Evolutionary conservation across 1,140 invertebrate species (phyloP), one percentile per base, ranked within the genome.

Genomic region (Ostrea edulis): DNA sequence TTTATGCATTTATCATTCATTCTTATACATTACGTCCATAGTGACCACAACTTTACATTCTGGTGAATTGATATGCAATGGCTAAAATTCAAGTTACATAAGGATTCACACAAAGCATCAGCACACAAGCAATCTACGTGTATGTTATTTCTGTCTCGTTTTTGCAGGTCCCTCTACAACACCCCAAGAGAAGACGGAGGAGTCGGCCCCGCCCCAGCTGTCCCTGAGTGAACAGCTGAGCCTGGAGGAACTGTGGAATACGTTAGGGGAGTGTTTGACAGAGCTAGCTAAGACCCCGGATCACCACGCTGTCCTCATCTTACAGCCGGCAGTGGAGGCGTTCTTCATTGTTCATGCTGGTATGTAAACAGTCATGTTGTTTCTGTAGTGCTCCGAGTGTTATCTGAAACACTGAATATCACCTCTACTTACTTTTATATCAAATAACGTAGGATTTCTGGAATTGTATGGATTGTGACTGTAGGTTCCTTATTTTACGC

Each of bases 251-350:
- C 94, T 99, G 2, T 99, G 98, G 98, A 96, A 97, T 82, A 97
- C 97, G 8, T 94, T 99, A 35, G 98, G 97, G 92, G 96, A 96
- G 54, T 98, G 98, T 95, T 96, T 99, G 87, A 95, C 96, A 51
- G 97, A 98, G 92, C 94, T 98, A 35, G 97, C 97, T 90, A 96
- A 98, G 91, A 97, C 97, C 81, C 97, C 97, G n/a, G 98, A 99
- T 95, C 97, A 98, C 92, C 97, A 98, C 95, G 98, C 98, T 55
- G 98, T 99, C 8, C 95, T 99, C n/a, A 97, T 98, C 52, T 95
- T 99, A 83, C 98, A 98, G 95, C 97, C 98, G 22, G 97, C 98
- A 5, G 98, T 98, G 12, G 98, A 99, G 94, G 97, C 97, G 25
- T 98, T 98, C 95, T 98, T 98, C 95, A 95, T 98, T 29, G 97